Base-by-base conservation (phyloP, 2,797 vertebrate species). In the Avahi laniger region DNA sequence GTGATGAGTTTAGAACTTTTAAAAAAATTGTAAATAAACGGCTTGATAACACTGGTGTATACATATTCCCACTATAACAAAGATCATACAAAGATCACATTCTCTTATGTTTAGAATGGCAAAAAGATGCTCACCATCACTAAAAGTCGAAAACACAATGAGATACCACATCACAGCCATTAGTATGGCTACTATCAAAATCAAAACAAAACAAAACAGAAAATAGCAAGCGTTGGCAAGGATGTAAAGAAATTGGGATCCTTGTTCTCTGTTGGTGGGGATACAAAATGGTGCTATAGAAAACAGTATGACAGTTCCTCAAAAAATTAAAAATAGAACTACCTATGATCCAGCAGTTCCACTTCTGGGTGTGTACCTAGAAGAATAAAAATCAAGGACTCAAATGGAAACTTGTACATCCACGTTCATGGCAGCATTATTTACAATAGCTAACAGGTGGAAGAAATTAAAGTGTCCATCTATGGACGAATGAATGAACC, bases 241-340 rank as follows among this genome's bases (percentile, higher is more conserved):
- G 30, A 61, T 33, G 38, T 82, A 52, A 92, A 92, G 83, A 89
- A 70, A 93, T 0, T 33, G 46, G 52, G 93, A 24, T 1, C n/a
- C 26, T 86, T 85, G 17, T 75, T 89, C 72, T 84, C 54, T 61
- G 82, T 84, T 93, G n/a, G n/a, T 78, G 24, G 5, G 3, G 57
- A 73, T 78, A 13, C 73, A 76, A 96, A 80, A 63, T 80, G 38
- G 65, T 84, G 43, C 54, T 52, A 24, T 22, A 20, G 89, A 81
- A 88, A 93, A 82, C 24, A 92, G 35, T 26, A 30, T 28, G 75
- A 48, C 48, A 50, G 22, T 24, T 91, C 79, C 38, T 89, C 79
- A 79, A 54, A 81, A 95, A 63, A 50, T 20, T 59, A 48, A 90
- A 79, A 95, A 78, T 46, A 90, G 76, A 92, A 91, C 52, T 33